Evolutionary conservation across 2,888 invertebrate species (phyloP), one percentile per base, ranked within the genome.

Genomic region (Embidobia sp.): DNA sequence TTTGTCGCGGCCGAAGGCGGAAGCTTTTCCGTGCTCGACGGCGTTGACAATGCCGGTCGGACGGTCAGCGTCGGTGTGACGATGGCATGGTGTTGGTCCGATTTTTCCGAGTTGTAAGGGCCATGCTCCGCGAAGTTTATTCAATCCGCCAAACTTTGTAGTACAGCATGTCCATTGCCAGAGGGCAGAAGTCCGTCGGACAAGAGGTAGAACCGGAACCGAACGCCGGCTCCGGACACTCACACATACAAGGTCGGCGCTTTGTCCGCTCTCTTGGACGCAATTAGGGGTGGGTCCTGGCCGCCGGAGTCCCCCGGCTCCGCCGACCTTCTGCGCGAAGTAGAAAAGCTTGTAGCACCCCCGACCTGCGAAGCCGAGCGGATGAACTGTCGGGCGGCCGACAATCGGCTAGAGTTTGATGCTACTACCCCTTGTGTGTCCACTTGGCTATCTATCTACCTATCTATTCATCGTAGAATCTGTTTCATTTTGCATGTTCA

Each of bases 191-290:
- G 84, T 82, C 83, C 85, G 67, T 75, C 59, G 80, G 77, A 81
- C 79, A 83, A 85, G 85, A 84, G 85, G 83, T 80, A 84, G 81
- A 83, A 85, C 84, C 85, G 85, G 86, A 86, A 86, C 82, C 80
- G 85, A 86, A 85, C 81, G 84, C 84, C 83, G 85, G 84, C 85
- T 85, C 84, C 85, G 88, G 86, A 88, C 83, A 88, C 87, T 83
- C 84, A 84, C 85, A 87, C 85, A 83, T 81, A 89, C 87, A 88
- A 83, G 86, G 81, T 82, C 85, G 80, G 76, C 87, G 88, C 89
- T 89, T 89, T 88, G 88, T 89, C 89, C 89, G 83, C 84, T 89
- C 88, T 86, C 89, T 89, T 88, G 89, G 88, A 89, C 88, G 88
- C 88, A 89, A 89, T 89, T 89, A 89, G 89, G 89, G 88, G 87